A percentile compares a stretch with the other conserved stretches of the same genome.
Conservation (phyloP, 2,888 invertebrate species). For the Sphaerophoria taeniata region DNA sequence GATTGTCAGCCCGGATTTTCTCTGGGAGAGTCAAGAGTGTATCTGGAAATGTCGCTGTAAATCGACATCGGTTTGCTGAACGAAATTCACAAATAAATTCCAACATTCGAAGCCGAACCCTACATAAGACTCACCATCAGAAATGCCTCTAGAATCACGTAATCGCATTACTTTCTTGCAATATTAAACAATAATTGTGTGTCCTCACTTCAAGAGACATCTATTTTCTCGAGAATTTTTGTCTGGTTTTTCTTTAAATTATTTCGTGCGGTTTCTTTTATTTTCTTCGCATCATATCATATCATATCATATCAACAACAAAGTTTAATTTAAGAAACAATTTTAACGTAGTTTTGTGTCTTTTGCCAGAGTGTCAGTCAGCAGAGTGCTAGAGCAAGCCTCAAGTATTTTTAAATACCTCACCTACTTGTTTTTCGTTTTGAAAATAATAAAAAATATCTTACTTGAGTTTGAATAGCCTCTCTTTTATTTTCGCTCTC, state of each 20-base stretch:
- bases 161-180: not conserved
- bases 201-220: slow-evolving; percentile 2
- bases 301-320: slow-evolving; percentile 7
- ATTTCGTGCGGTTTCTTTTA: not conserved
- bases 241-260: slow-evolving; percentile 21
- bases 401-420: slow-evolving; percentile 30
- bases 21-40: too few species aligned
- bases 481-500: not conserved
- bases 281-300: too few species aligned
- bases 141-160: not conserved
- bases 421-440: not conserved
- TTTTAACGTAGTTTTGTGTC: not conserved
- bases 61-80: too few species aligned
- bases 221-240: not conserved
- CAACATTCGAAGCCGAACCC: not conserved
- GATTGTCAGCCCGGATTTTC: too few species aligned
- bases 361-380: not conserved
- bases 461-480: slow-evolving; percentile 8
- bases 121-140: not conserved
- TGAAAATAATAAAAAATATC: slow-evolving; percentile 1
- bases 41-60: too few species aligned
- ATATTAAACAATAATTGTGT: not conserved
- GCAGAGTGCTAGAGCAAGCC: not conserved
- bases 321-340: slow-evolving; percentile 16
- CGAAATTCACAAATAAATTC: not conserved